These are phyloP conservation scores for Drosophila maculinotata DNA, from an alignment of 2,888 invertebrate genomes.

Conservation along the genomic window DNA sequence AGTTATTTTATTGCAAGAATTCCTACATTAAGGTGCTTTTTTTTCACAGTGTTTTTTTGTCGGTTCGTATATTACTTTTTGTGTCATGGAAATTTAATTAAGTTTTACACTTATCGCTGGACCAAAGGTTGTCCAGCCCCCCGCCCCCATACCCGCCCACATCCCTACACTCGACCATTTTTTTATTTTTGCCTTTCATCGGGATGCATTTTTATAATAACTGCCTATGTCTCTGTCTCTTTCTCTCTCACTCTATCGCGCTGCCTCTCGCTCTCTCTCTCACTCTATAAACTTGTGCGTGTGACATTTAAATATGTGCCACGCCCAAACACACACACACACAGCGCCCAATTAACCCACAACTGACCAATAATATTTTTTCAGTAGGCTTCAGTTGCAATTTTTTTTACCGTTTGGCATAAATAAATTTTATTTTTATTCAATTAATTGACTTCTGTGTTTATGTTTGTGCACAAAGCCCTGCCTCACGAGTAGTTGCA, in stretches of 20 bases:
- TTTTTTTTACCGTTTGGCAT: conserved; percentile 14
- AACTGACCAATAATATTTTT: conserved; percentile 31
- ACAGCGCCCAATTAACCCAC: conserved; percentile 36
- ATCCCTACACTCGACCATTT: neutral
- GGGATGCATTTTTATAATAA: conserved; percentile 26
- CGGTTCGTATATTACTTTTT: conserved; percentile 23
- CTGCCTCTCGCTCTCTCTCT: neutral
- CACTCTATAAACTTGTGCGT: conserved; percentile 27
- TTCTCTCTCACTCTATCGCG: neutral
- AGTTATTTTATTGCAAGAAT: too few species aligned
- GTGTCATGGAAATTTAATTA: conserved; percentile 64
- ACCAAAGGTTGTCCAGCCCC: conserved; percentile 16
- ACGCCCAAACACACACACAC: conserved; percentile 37
- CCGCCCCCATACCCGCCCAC: neutral
- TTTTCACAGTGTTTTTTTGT: conserved; percentile 2
- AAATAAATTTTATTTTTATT: conserved; percentile 63
- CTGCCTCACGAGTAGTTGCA: conserved; percentile 4
- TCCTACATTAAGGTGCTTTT: neutral
- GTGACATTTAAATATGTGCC: conserved; percentile 51
- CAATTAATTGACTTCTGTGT: conserved; percentile 72
- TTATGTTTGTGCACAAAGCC: conserved; percentile 45
- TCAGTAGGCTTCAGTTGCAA: neutral
- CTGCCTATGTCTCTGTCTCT: neutral
- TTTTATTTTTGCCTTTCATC: conserved; percentile 8
- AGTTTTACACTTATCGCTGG: conserved; percentile 69